Evolutionary conservation across 1,140 invertebrate genomes (phyloP), one percentile per base, ranked within the genome.

Genomic region (Centruroides sculpturatus): DNA sequence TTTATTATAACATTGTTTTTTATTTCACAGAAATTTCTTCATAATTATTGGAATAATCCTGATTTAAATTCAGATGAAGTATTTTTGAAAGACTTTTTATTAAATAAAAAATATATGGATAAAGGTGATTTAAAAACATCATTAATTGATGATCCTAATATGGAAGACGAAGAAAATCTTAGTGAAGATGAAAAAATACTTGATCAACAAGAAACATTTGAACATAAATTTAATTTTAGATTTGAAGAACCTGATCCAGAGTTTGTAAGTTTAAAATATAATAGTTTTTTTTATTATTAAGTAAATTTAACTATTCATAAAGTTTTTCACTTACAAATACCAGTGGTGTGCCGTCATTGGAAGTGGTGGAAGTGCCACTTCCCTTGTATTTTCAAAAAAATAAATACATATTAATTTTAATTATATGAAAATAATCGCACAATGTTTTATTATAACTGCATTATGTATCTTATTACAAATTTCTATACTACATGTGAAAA

Each of bases 221-320:
- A 98, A 70, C 81, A 89, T 47, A 95, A 96, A 70, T 98, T 87
- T 71, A 97, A 98, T 76, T 96, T 94, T 73, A 81, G 94, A 66
- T 98, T 87, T 76, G 92, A 98, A 76, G 92, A 98, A 75, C 93
- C 93, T 1, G 93, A 96, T 76, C 80, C 85, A 56, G 89, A 96
- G 68, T 95, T 93, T 78, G 85, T 41, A 92, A 74, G 81, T 35
- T 55, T 23, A 34, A 61, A 3, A 35, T 47, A 13, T 23, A 23
- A 23, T 23, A 23, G 23, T 23, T 23, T 23, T 23, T 23, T 23
- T 23, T 23, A 41, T 41, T 5, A 41, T 41, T 41, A 41, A 41
- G 1, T 23, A 23, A 41, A 41, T 41, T 41, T 6, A 41, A 41
- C 41, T 6, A 23, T 23, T 23, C 23, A 23, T 23, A 23, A 23